Base-by-base conservation (phyloP, 2,113 vertebrate genomes). In the Emydocephalus ijimae region DNA sequence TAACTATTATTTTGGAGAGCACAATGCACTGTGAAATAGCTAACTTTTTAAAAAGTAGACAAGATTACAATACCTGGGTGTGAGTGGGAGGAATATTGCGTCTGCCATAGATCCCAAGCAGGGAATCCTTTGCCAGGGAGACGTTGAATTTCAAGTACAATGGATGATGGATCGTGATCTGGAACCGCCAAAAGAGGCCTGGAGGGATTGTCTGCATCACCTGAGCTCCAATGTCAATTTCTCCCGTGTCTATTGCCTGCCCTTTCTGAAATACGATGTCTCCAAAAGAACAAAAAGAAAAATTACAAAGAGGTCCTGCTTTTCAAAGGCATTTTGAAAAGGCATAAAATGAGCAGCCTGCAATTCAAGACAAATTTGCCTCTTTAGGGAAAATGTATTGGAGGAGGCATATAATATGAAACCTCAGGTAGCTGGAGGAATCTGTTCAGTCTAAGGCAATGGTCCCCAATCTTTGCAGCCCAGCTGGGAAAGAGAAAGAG, bases 31-130 rank as follows among this genome's bases (percentile, higher is more conserved):
- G 18, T 0, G 88, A 52, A 91, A 95, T 6, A 50, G n/a, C 45
- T 24, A 89, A 56, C n/a, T 89, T 57, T 81, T 55, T 89, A 93
- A 23, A 12, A 85, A 20, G 1, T 43, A 20, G 52, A 34, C 10
- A n/a, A 50, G 34, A 69, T 34, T 50, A 88, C 89, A 91, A 95
- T 98, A 99, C 99, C 99, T 99, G 99, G 88, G 99, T 99, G 95
- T 99, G 99, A 88, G 99, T 99, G 61, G 99, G 99, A 89, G 99
- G 99, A 95, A 99, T 98, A 96, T 99, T 99, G 96, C 99, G 98
- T 97, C 99, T 98, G 92, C 99, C 99, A 85, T 99, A 99, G 97
- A 99, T 99, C 90, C 99, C 99, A 95, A 99, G 98, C 92, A 99
- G 97, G 69, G 99, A 99, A 91, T 99, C 99, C 96, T 99, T 98